phyloP scores from a whole-genome alignment of 2,797 vertebrate genomes.

The Characodon lateralis region DNA sequence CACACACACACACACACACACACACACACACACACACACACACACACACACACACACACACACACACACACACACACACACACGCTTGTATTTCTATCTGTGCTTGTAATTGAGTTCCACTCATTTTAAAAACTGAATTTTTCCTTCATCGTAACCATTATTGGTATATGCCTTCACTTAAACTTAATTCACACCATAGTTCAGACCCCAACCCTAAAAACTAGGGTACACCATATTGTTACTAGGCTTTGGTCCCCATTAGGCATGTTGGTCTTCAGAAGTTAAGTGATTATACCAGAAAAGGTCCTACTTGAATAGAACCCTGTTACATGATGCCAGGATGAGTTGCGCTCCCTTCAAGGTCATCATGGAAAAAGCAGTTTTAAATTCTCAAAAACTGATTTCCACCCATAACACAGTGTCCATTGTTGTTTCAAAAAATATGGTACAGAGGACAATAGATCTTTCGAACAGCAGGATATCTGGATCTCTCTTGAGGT shows the following conservation, averaged over 20 bases:
- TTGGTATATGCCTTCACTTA: neutral
- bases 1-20: too few species aligned
- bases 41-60: too few species aligned
- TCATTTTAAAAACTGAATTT: neutral
- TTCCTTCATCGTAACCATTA: neutral
- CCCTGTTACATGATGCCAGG: neutral
- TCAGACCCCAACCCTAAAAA: neutral
- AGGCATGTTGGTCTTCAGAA: neutral
- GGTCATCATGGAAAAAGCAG: too few species aligned
- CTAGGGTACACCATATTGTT: neutral
- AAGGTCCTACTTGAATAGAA: neutral
- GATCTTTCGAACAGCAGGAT: too few species aligned
- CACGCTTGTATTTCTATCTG: neutral
- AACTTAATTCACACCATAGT: neutral
- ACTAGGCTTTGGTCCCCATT: neutral
- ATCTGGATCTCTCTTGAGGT: too few species aligned
- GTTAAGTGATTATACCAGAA: neutral
- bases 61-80: too few species aligned
- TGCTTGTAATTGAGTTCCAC: neutral
- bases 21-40: too few species aligned
- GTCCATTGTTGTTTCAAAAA: too few species aligned
- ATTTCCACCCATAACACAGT: neutral
- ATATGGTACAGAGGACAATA: too few species aligned
- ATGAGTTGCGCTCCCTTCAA: too few species aligned
- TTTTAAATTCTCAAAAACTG: neutral